These are phyloP conservation scores for Hydrochoerus hydrochaeris DNA, from an alignment of 2,113 vertebrate genomes.

Conservation along the genomic window DNA sequence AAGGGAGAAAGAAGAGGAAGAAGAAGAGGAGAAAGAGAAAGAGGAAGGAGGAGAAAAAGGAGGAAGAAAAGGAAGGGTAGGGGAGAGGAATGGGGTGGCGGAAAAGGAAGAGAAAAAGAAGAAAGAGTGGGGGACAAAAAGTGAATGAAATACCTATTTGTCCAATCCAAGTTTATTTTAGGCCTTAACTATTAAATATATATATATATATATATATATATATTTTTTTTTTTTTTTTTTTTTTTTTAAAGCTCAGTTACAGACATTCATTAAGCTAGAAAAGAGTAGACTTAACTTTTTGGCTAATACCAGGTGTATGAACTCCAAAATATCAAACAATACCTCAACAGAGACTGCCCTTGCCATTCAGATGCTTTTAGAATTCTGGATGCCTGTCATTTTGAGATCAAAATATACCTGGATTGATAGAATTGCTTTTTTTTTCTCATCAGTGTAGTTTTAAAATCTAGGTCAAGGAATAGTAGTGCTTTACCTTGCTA, in stretches of 20 bases:
- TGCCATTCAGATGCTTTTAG: neutral
- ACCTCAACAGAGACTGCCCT: neutral
- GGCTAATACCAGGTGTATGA: neutral
- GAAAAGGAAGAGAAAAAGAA: neutral
- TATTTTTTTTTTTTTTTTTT: too few species aligned
- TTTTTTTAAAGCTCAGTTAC: neutral
- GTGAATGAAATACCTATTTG: neutral
- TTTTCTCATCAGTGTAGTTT: neutral
- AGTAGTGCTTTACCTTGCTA: neutral
- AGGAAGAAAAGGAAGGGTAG: neutral
- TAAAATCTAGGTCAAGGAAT: conserved; percentile 1
- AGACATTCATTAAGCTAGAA: neutral
- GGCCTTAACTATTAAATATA: neutral
- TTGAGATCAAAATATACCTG: neutral
- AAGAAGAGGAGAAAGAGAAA: neutral
- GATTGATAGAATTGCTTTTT: neutral
- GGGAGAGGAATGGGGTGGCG: neutral
- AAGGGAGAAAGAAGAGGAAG: neutral
- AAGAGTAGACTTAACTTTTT: neutral
- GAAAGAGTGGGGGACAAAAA: neutral
- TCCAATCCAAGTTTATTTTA: neutral
- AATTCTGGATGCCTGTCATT: neutral
- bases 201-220: too few species aligned
- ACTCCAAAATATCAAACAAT: neutral
- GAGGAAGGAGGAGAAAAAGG: neutral